Evolutionary conservation across 2,797 vertebrate genomes (phyloP).

Genomic region (Ptychobarbus kaznakovi): DNA sequence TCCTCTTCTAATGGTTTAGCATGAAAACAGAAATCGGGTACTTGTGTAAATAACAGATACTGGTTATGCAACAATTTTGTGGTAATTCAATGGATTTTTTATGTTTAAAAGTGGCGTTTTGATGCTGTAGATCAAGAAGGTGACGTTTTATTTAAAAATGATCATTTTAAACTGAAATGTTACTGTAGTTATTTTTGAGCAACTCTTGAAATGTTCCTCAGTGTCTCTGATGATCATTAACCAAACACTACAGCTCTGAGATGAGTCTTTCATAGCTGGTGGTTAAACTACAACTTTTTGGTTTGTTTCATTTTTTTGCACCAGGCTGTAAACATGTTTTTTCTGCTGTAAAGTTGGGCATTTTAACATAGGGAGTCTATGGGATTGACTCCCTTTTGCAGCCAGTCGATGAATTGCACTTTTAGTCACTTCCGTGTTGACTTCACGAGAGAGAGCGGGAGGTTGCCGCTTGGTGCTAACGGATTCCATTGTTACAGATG

Average conservation of each 20-base stretch:
- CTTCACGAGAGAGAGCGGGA: too few relatives aligned
- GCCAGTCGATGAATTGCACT: too few relatives aligned
- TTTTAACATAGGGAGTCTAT: too few relatives aligned
- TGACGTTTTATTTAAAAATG: neutral
- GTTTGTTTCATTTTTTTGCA: constrained; percentile 19
- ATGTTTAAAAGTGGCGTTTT: neutral
- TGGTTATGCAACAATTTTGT: neutral
- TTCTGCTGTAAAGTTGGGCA: too few relatives aligned
- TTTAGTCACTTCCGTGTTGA: too few relatives aligned
- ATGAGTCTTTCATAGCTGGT: neutral
- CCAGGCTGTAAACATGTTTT: too few relatives aligned
- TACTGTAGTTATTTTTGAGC: neutral
- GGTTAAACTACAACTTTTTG: constrained; percentile 44
- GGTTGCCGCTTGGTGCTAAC: too few relatives aligned
- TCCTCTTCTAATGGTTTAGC: neutral
- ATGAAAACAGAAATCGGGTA: neutral
- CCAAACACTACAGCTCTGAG: constrained; percentile 15
- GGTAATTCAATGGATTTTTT: neutral
- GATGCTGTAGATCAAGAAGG: neutral
- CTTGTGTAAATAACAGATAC: neutral
- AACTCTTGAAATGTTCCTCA: neutral
- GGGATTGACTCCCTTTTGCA: too few relatives aligned
- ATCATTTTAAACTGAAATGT: neutral
- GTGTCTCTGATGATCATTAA: neutral
- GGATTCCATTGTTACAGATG: neutral